Conservation (phyloP, 2,888 invertebrate genomes). For the Drosophila ustulata region DNA sequence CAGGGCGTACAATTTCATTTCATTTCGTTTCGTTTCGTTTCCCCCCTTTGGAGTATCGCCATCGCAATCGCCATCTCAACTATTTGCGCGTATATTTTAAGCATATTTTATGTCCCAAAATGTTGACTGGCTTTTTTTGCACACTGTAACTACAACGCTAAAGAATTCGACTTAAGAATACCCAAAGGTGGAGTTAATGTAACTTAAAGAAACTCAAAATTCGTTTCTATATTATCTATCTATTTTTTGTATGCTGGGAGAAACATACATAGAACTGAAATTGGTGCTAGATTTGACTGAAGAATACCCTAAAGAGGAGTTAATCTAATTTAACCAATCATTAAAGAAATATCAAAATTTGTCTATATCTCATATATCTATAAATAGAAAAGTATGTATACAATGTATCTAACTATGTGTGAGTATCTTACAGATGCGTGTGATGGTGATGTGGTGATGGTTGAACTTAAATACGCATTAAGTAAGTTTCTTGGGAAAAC, state of each 20-base stretch:
- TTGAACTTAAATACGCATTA: slow-evolving; percentile 49
- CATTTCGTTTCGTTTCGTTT: background rate
- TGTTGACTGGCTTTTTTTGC: slow-evolving; percentile 39
- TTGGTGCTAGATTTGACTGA: slow-evolving; percentile 23
- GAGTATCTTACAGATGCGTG: slow-evolving; percentile 7
- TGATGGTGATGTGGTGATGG: slow-evolving; percentile 18
- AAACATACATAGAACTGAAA: background rate
- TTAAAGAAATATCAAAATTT: background rate
- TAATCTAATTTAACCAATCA: background rate
- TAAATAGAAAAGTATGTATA: background rate
- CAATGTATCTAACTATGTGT: background rate
- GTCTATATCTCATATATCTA: background rate
- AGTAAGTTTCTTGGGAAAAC: slow-evolving; percentile 36
- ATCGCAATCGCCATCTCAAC: slow-evolving; percentile 34
- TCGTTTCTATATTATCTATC: background rate
- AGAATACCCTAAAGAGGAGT: slow-evolving; percentile 19
- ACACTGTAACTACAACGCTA: slow-evolving; percentile 30
- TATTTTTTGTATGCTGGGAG: background rate
- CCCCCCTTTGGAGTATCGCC: no score
- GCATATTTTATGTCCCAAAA: slow-evolving; percentile 69
- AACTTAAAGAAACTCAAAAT: background rate
- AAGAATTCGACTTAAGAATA: slow-evolving; percentile 19
- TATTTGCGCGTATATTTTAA: slow-evolving; percentile 71
- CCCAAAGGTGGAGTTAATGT: slow-evolving; percentile 7
- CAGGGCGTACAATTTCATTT: slow-evolving; percentile 28